These are phyloP conservation scores for Mionectes olivaceus DNA, from an alignment of 2,797 vertebrate species.

Conservation along the genomic window DNA sequence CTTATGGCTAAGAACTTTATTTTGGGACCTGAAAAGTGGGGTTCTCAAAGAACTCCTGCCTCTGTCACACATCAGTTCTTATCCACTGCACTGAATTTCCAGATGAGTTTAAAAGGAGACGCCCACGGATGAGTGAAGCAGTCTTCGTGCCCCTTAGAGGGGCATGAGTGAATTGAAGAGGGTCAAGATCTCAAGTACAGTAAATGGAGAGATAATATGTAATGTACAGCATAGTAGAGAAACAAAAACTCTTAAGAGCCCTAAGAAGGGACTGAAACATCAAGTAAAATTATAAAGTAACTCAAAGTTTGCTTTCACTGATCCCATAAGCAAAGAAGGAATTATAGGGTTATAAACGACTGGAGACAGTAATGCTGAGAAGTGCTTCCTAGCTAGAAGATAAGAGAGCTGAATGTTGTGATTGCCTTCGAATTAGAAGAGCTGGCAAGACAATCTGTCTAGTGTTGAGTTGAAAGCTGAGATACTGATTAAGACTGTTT, in stretches of 20 bases:
- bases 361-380: not conserved
- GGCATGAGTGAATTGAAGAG: not conserved
- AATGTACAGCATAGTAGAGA: not conserved
- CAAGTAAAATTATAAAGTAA: not conserved
- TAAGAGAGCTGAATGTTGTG: not conserved
- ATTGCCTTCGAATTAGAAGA: not conserved
- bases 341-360: not conserved
- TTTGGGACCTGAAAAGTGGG: not conserved
- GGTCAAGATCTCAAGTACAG: not conserved
- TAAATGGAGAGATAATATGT: not conserved
- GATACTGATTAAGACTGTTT: not conserved
- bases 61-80: not conserved
- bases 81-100: not conserved
- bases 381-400: not conserved
- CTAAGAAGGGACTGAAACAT: not conserved
- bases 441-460: not conserved
- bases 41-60: not conserved
- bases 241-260: not conserved
- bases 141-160: no score
- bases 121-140: rapidly evolving
- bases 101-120: not conserved
- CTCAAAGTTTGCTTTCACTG: not conserved
- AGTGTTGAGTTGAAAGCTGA: not conserved
- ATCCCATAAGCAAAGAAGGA: not conserved
- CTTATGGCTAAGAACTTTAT: not conserved